phyloP scores from a whole-genome alignment of 2,797 vertebrate genomes.

The Darevskia mixta region DNA sequence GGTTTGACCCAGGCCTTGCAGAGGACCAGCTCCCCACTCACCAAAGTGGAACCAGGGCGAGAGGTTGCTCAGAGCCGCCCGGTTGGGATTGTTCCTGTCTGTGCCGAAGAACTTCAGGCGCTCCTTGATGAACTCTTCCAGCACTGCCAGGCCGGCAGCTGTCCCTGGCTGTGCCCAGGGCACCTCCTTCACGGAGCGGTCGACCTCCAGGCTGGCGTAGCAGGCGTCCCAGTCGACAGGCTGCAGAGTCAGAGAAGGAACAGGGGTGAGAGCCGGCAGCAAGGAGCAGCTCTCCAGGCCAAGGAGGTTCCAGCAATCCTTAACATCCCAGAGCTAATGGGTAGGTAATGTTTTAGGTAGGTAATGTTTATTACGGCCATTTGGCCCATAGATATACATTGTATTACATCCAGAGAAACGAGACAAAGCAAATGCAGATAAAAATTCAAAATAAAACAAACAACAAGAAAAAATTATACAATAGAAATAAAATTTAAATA shows the following conservation, averaged over 20 bases:
- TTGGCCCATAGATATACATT: too few species aligned
- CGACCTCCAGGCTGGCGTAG: slow-evolving; percentile 83
- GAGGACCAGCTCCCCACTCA: slow-evolving; percentile 63
- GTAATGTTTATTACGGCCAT: too few species aligned
- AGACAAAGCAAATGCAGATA: too few species aligned
- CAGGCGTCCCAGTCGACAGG: slow-evolving; percentile 84
- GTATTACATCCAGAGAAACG: too few species aligned
- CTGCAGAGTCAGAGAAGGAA: slow-evolving; percentile 64
- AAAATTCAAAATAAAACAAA: too few species aligned
- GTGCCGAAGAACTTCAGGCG: slow-evolving; percentile 82
- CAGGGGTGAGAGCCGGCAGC: not conserved
- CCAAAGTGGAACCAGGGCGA: slow-evolving; percentile 92
- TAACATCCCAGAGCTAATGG: too few species aligned
- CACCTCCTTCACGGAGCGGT: slow-evolving; percentile 81
- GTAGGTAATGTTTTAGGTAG: too few species aligned
- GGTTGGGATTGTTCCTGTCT: slow-evolving; percentile 88
- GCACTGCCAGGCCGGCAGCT: slow-evolving; percentile 77
- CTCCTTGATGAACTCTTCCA: slow-evolving; percentile 86
- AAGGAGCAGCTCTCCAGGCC: rapidly evolving
- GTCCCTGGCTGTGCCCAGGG: slow-evolving; percentile 86
- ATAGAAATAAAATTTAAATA: too few species aligned
- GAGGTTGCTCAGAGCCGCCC: slow-evolving; percentile 86
- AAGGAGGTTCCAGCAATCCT: too few species aligned
- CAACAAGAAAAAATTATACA: too few species aligned
- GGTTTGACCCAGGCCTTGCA: not conserved